phyloP scores from a whole-genome alignment of 1,140 invertebrate genomes.

The Heliothis virescens region DNA sequence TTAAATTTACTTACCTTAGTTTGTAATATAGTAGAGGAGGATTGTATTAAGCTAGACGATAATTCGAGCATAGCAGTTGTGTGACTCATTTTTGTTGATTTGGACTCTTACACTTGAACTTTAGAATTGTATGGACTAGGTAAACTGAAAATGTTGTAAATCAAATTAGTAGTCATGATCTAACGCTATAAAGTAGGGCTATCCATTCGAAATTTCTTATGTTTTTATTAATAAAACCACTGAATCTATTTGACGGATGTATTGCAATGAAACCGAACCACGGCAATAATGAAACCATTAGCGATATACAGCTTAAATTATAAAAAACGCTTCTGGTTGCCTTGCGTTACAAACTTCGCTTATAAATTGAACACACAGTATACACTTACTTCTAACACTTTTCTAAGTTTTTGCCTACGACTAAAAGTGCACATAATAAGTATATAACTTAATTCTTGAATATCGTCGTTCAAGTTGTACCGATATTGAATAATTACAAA shows the following conservation, averaged over 20 bases:
- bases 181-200: too few species aligned
- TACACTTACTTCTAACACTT: neutral
- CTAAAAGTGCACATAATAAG: conserved; percentile 26
- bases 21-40: conserved; percentile 43
- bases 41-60: neutral
- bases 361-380: neutral
- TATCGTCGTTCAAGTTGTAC: neutral
- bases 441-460: neutral
- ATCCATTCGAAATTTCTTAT: neutral
- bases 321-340: too few species aligned
- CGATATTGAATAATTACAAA: neutral
- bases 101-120: conserved; percentile 12
- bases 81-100: neutral
- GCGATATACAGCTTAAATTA: too few species aligned
- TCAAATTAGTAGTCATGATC: neutral
- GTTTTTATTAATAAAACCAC: too few species aligned
- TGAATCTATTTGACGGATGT: too few species aligned
- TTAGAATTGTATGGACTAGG: conserved; percentile 4
- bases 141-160: conserved; percentile 14
- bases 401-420: conserved; percentile 29
- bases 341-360: neutral
- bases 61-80: conserved; percentile 24
- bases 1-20: conserved; percentile 41
- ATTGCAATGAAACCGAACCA: too few species aligned
- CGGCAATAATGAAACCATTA: too few species aligned